Base-by-base conservation (phyloP, 2,888 invertebrate genomes). In the Netelia fuscicornis region DNA sequence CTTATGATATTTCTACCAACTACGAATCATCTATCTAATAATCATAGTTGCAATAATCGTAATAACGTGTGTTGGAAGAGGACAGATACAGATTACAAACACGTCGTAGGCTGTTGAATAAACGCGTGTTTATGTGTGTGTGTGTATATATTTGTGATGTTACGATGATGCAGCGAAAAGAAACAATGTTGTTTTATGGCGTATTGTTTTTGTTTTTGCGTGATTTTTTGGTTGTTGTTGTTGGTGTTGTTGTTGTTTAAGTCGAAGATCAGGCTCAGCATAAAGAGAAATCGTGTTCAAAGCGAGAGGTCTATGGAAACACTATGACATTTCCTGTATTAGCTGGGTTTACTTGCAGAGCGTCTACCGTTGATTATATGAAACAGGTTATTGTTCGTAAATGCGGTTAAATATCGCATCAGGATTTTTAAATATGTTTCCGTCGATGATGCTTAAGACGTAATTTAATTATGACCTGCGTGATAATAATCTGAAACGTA, bases 301-400 rank as follows among this genome's bases (percentile, higher is more conserved):
- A 84, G 84, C 81, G 68, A 81, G 56, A 84, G 48, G 67, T 78
- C 81, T 81, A 84, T 77, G 25, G 81, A 71, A 52, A 56, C 1
- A 62, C 20, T 72, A 77, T 65, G 17, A 60, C 20, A 77, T 58
- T 77, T 81, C 37, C 48, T 78, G 20, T 68, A 67, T 81, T 42
- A 65, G 64, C 74, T 65, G 56, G 20, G 64, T 42, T 44, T 60
- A 13, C 37, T 13, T 48, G 10, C 20, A 20, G 9, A 37, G 71
- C 82, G 44, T 82, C 76, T 82, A 71, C 54, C 70, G 48, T 62
- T n/a, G 20, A 25, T 17, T 48, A 48, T 48, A 48, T 48, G 48
- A 48, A 48, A 48, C 2, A 48, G 11, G 48, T 48, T 48, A 2
- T 48, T 48, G 10, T 48, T 48, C 37, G 37, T 48, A 48, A 48